These are phyloP conservation scores for Centropristis striata DNA, from an alignment of 2,113 vertebrate genomes.

Conservation along the genomic window DNA sequence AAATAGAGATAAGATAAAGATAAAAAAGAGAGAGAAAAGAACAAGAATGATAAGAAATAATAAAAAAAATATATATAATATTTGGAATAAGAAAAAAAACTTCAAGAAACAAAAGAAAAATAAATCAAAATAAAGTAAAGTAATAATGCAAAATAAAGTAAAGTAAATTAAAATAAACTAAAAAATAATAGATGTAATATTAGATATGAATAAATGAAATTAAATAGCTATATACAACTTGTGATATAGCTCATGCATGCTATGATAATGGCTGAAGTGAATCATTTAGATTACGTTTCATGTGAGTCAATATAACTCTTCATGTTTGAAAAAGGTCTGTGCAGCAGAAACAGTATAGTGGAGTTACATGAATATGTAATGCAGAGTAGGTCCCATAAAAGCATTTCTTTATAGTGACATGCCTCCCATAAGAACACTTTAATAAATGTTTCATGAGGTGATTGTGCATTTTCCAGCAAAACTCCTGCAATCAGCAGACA, in stretches of 20 bases:
- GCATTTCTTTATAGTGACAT: background rate
- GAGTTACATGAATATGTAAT: background rate
- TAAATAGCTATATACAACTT: too few species aligned
- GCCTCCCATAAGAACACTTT: background rate
- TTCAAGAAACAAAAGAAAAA: too few species aligned
- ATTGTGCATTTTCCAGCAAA: slow-evolving; percentile 22
- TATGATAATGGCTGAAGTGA: background rate
- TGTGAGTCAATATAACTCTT: background rate
- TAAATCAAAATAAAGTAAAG: too few species aligned
- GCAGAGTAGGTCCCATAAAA: background rate
- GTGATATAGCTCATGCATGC: background rate
- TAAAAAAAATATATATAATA: too few species aligned
- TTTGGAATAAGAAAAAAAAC: too few species aligned
- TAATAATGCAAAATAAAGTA: too few species aligned
- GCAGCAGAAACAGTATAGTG: background rate
- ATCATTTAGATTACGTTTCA: background rate
- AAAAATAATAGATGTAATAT: too few species aligned
- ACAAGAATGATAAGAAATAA: too few species aligned
- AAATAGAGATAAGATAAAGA: too few species aligned
- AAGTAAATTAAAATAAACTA: too few species aligned
- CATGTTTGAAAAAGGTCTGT: background rate
- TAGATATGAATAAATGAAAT: too few species aligned
- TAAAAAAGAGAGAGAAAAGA: too few species aligned
- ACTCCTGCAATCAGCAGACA: slow-evolving; percentile 48
- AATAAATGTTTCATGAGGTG: slow-evolving; percentile 11